Evolutionary conservation across 2,888 invertebrate genomes (phyloP).

Genomic region (Petrolisthes manimaculis): DNA sequence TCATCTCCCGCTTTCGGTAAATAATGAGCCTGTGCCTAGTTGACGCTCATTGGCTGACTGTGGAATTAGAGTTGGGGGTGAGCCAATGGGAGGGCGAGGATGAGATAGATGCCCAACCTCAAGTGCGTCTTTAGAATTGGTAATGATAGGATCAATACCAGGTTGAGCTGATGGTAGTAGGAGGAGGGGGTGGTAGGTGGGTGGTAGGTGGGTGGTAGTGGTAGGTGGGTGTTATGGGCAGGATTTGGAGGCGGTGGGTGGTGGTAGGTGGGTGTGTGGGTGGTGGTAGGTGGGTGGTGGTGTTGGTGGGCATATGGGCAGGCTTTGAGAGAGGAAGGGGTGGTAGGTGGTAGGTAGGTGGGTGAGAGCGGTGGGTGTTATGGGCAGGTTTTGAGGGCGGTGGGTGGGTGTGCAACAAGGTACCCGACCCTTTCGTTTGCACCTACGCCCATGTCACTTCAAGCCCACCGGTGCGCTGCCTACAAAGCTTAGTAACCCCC

Average conservation of each 20-base stretch:
- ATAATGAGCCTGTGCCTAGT: constrained; percentile 19
- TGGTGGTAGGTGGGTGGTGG: neutral
- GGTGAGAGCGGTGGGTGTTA: too few relatives aligned
- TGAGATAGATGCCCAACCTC: constrained; percentile 48
- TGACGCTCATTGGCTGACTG: constrained; percentile 37
- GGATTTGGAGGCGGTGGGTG: neutral
- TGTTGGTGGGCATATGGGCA: neutral
- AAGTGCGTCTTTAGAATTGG: constrained; percentile 55
- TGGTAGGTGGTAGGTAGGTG: too few relatives aligned
- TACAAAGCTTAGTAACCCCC: too few relatives aligned
- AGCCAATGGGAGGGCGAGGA: constrained; percentile 35
- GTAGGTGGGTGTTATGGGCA: neutral
- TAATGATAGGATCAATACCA: constrained; percentile 47
- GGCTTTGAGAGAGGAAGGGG: too few relatives aligned
- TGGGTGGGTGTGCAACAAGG: too few relatives aligned
- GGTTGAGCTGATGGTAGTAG: neutral
- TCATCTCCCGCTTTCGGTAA: constrained; percentile 30
- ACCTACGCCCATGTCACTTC: too few relatives aligned
- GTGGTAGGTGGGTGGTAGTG: neutral
- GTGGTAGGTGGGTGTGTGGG: neutral
- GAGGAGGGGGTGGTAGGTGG: neutral
- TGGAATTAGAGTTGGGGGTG: constrained; percentile 19
- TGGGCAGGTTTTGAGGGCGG: too few relatives aligned
- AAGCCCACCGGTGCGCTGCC: too few relatives aligned
- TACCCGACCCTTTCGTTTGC: too few relatives aligned